Conservation (phyloP, 2,888 invertebrate genomes). For the Protophormia terraenovae region DNA sequence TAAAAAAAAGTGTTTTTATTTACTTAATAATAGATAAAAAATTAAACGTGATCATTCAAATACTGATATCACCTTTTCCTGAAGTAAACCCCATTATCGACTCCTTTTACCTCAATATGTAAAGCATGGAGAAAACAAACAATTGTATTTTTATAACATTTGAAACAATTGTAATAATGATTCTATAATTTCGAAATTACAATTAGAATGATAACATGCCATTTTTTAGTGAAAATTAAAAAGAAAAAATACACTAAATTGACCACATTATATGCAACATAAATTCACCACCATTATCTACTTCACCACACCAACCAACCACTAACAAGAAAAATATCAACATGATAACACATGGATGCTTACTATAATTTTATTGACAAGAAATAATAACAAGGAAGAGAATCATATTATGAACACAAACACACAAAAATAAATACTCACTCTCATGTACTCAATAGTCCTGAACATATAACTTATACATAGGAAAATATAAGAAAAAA, state of each 20-base stretch:
- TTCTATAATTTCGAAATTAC: no score
- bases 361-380: conserved; percentile 35
- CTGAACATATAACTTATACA: conserved; percentile 7
- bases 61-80: no score
- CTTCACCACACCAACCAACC: background rate
- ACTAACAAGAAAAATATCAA: background rate
- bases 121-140: no score
- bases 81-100: no score
- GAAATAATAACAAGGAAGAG: conserved; percentile 40
- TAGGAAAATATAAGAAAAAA: background rate
- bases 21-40: no score
- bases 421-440: background rate
- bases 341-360: conserved; percentile 41
- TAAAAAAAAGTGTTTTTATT: no score
- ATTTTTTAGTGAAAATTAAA: no score
- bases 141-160: no score
- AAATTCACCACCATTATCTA: conserved; percentile 29
- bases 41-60: no score
- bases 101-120: no score
- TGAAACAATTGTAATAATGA: no score
- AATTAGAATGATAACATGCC: no score
- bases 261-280: conserved; percentile 33
- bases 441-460: conserved; percentile 26
- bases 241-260: conserved; percentile 6
- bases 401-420: background rate